These are phyloP conservation scores for Macrophya alboannulata DNA, from an alignment of 2,888 invertebrate species.

Conservation along the genomic window DNA sequence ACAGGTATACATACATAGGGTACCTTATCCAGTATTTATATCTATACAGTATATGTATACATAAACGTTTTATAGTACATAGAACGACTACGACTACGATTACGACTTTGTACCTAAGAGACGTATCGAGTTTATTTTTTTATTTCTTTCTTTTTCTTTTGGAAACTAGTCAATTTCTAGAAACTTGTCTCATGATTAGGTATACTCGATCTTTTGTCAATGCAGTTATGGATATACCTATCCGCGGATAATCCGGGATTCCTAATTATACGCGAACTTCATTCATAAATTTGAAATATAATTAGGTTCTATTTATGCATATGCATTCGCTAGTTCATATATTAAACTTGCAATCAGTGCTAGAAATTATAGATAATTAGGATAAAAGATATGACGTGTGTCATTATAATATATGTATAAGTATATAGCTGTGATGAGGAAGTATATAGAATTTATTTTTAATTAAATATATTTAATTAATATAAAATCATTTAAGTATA, in stretches of 20 bases:
- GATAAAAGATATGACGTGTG: too few relatives aligned
- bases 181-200: neutral
- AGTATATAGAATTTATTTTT: neutral
- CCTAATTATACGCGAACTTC: neutral
- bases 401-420: neutral
- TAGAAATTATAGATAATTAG: too few relatives aligned
- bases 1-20: neutral
- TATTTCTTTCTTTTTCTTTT: neutral
- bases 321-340: neutral
- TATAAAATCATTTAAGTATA: neutral
- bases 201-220: neutral
- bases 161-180: neutral
- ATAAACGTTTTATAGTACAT: neutral
- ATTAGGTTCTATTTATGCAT: neutral
- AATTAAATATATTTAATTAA: too few relatives aligned
- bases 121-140: slow-evolving; percentile 14
- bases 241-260: neutral
- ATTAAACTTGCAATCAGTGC: too few relatives aligned
- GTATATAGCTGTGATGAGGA: neutral
- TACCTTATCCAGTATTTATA: neutral
- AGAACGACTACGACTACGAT: neutral
- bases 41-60: neutral
- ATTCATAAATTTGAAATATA: slow-evolving; percentile 24
- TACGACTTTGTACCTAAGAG: slow-evolving; percentile 29
- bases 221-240: neutral